Evolutionary conservation across 2,888 invertebrate species (phyloP), one percentile per base, ranked within the genome.

Genomic region (Catonia carolina): DNA sequence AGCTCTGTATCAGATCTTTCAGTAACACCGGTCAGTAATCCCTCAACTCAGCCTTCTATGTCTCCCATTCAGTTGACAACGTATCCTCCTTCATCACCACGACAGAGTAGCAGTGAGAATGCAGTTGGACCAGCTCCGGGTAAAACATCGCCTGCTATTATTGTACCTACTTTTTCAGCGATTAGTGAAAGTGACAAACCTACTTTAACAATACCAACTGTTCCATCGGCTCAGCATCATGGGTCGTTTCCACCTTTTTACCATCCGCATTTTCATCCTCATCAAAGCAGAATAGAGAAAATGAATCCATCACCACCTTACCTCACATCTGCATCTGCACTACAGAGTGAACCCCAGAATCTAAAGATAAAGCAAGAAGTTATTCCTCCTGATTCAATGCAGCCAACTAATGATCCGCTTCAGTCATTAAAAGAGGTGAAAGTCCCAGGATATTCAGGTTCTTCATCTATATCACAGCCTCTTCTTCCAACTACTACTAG

Each of bases 381-480:
- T 48, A 65, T 70, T 27, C 66, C 69, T 10, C 63, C 67, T 7
- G 65, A 69, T 59, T 64, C 65, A 36, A 53, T 64, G 41, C 59
- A 65, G 10, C 66, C 67, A 2, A 55, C 67, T 8, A 53, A 79
- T 22, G 86, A 88, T 75, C 88, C 88, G 2, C 69, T 88, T 61
- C 87, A 88, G 68, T 86, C 86, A 63, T 73, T 88, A 7, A 85
- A 86, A 69, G 87, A 87, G 70, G 86, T 88, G 1, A 87, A 87
- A 76, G 86, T 87, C 7, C 85, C 85, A 36, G 85, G 85, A 68
- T 80, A 82, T 58, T 77, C 80, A 42, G 78, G 79, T 33, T 66
- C 70, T 7, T 63, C 68, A 20, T 67, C 67, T n/a, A 65, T 66
- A 12, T 67, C 68, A 15, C 69, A 68, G 47, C 67, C 69, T 18